A percentile compares a stretch with the other conserved stretches of the same genome.
Conservation (phyloP, 1,140 invertebrate genomes). For the Globodera ellingtonae region DNA sequence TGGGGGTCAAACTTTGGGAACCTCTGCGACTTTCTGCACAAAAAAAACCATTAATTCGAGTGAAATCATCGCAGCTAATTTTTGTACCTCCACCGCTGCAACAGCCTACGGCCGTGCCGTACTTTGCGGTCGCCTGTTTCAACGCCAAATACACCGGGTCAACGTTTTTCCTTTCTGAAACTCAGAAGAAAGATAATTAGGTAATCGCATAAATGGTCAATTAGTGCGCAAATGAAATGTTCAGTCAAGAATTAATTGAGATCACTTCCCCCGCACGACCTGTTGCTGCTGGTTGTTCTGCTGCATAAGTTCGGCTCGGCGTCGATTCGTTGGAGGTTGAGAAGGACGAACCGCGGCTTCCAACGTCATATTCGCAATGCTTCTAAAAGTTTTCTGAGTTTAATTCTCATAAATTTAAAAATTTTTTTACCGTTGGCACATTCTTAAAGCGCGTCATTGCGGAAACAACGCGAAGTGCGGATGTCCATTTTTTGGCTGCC, state of each 20-base stretch:
- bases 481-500: constrained; percentile 38
- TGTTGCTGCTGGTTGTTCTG: background rate
- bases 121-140: constrained; percentile 61
- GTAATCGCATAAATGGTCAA: too few relatives aligned
- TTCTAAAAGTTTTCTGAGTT: constrained; percentile 29
- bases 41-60: background rate
- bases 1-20: constrained; percentile 7
- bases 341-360: background rate
- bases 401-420: too few relatives aligned
- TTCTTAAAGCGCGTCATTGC: constrained; percentile 51
- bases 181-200: too few relatives aligned
- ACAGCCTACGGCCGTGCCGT: constrained; percentile 34
- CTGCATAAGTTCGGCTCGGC: constrained; percentile 11
- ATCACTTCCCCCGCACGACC: too few relatives aligned
- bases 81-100: constrained; percentile 1
- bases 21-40: constrained; percentile 20
- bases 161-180: constrained; percentile 1
- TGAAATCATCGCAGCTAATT: background rate
- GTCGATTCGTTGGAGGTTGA: constrained; percentile 46
- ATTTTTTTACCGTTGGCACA: constrained; percentile 27
- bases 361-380: background rate
- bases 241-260: too few relatives aligned
- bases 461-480: constrained; percentile 46
- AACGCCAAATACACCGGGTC: constrained; percentile 64
- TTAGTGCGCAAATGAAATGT: too few relatives aligned